Conservation (phyloP, 37 sponge, comb jelly and placozoan genomes). For the Trichoplax adhaerens region DNA sequence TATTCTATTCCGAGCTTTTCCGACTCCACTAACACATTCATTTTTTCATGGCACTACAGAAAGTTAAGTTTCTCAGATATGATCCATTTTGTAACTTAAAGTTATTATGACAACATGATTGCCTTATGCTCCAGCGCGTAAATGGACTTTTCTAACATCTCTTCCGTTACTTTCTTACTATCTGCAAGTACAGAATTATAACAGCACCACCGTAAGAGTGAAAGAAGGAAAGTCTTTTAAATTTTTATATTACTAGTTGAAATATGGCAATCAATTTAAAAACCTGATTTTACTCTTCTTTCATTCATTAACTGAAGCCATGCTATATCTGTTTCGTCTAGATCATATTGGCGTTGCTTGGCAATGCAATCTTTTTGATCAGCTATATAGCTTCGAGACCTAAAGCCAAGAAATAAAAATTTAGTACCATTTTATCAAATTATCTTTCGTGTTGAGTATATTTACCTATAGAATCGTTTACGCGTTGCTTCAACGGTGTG, state of each 20-base stretch:
- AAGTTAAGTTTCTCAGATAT: neutral
- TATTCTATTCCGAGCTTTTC: conserved; percentile 76
- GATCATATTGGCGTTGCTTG: conserved; percentile 20
- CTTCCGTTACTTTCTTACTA: conserved; percentile 1
- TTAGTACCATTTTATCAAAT: too few relatives aligned
- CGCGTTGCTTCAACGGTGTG: too few relatives aligned
- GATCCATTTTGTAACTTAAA: too few relatives aligned
- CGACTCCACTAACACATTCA: conserved; percentile 27
- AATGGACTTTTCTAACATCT: neutral
- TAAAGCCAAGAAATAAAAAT: neutral
- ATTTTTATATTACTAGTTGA: too few relatives aligned
- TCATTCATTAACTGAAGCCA: conserved; percentile 58
- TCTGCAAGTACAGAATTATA: too few relatives aligned
- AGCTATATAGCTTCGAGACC: neutral
- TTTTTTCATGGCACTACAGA: conserved; percentile 5
- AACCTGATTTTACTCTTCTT: conserved; percentile 42
- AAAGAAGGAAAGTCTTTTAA: too few relatives aligned
- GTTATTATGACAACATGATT: too few relatives aligned
- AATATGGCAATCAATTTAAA: neutral
- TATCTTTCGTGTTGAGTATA: too few relatives aligned
- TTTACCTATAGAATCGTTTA: too few relatives aligned
- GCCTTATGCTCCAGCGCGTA: neutral
- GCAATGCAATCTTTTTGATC: conserved; percentile 4
- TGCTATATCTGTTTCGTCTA: conserved; percentile 63
- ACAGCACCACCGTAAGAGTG: too few relatives aligned